These are phyloP conservation scores for Hyles euphorbiae DNA, from an alignment of 1,140 invertebrate genomes.

Conservation along the genomic window DNA sequence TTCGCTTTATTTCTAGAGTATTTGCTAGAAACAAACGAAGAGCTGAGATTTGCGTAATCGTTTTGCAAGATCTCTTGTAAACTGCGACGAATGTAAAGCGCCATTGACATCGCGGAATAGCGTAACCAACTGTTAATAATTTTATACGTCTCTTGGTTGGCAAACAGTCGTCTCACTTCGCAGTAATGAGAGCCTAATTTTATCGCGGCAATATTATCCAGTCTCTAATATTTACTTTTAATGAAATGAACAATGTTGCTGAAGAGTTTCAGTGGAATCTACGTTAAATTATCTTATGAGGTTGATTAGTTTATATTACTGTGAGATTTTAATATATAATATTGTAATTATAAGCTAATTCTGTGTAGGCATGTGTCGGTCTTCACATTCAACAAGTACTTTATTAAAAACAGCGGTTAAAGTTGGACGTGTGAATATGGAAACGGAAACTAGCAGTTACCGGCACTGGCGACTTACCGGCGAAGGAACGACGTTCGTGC, in stretches of 20 bases:
- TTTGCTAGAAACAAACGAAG: slow-evolving; percentile 18
- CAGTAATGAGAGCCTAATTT: neutral
- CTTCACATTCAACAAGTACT: too few relatives aligned
- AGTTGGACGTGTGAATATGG: slow-evolving; percentile 1
- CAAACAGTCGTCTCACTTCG: slow-evolving; percentile 8
- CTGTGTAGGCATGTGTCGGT: too few relatives aligned
- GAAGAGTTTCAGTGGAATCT: too few relatives aligned
- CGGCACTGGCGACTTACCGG: slow-evolving; percentile 3
- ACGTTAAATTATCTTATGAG: too few relatives aligned
- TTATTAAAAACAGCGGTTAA: too few relatives aligned
- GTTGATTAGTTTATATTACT: too few relatives aligned
- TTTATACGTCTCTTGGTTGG: slow-evolving; percentile 19
- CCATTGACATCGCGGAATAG: slow-evolving; percentile 21
- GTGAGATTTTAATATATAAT: too few relatives aligned
- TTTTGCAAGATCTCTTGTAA: slow-evolving; percentile 30
- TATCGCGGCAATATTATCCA: too few relatives aligned
- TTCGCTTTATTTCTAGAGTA: neutral
- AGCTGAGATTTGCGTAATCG: slow-evolving; percentile 30
- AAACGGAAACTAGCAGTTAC: slow-evolving; percentile 14
- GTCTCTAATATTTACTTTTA: too few relatives aligned
- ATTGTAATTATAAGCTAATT: too few relatives aligned
- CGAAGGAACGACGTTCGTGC: neutral
- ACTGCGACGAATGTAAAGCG: slow-evolving; percentile 30
- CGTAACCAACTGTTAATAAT: slow-evolving; percentile 13
- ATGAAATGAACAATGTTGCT: too few relatives aligned